Percentiles rank a stretch among this genome's conserved stretches.
These are phyloP conservation scores for Acanthosepion esculentum DNA, from an alignment of 2,888 invertebrate species.

Conservation along the genomic window DNA sequence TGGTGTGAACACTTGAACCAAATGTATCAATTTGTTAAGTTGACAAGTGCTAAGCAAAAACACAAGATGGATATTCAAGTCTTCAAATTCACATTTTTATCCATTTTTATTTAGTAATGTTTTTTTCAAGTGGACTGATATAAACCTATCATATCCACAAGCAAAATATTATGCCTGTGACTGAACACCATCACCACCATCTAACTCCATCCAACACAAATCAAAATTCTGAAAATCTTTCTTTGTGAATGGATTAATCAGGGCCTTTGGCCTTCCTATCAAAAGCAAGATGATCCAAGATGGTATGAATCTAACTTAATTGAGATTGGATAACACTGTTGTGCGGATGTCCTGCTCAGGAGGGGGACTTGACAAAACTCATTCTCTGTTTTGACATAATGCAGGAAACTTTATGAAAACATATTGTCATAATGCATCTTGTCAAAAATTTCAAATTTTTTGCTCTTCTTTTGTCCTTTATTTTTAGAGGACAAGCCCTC, in stretches of 20 bases:
- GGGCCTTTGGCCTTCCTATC: slow-evolving; percentile 8
- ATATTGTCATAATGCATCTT: slow-evolving; percentile 33
- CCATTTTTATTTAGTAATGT: background rate
- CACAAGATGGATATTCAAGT: background rate
- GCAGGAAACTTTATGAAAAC: slow-evolving; percentile 33
- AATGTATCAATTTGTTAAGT: background rate
- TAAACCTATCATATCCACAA: background rate
- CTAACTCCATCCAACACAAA: background rate
- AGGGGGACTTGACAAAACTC: slow-evolving; percentile 16
- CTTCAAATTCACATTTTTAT: background rate
- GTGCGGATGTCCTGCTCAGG: slow-evolving; percentile 11
- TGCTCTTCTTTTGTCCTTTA: background rate
- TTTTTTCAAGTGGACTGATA: background rate
- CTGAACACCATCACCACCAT: background rate
- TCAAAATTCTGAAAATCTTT: background rate
- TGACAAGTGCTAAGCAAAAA: background rate
- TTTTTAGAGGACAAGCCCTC: background rate
- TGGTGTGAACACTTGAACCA: background rate
- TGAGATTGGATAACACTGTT: background rate
- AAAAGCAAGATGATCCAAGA: slow-evolving; percentile 15
- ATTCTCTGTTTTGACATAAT: slow-evolving; percentile 16
- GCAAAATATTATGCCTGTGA: background rate
- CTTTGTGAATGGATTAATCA: slow-evolving; percentile 6
- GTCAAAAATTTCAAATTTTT: background rate
- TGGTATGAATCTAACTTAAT: slow-evolving; percentile 33